A percentile compares a stretch with the other conserved stretches of the same genome.
These are phyloP conservation scores for Bryconaethiops microstoma DNA, from an alignment of 2,797 vertebrate species.

Conservation along the genomic window DNA sequence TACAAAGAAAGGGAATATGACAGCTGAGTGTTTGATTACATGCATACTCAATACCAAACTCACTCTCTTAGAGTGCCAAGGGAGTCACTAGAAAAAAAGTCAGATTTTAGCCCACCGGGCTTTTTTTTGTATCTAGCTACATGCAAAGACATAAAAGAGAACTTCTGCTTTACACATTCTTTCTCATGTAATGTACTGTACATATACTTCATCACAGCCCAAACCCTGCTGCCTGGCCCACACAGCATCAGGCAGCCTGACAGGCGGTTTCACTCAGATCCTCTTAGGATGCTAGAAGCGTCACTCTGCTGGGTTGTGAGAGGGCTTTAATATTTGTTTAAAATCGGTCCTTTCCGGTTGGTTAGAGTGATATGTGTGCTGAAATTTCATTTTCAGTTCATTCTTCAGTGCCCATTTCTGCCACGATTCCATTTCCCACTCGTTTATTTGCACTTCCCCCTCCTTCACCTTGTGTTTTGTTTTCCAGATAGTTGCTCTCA, in stretches of 20 bases:
- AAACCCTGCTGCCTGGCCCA: conserved; percentile 15
- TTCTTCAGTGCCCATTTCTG: conserved; percentile 25
- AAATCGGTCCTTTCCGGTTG: conserved; percentile 45
- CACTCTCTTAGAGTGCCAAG: conserved; percentile 72
- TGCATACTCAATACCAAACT: conserved; percentile 78
- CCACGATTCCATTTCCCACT: conserved; percentile 29
- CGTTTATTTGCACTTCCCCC: conserved; percentile 58
- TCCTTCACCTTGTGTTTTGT: conserved; percentile 52
- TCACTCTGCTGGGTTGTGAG: conserved; percentile 42
- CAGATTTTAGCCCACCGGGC: conserved; percentile 50
- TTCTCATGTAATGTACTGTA: conserved; percentile 79
- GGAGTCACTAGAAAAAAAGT: conserved; percentile 75
- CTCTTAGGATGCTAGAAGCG: conserved; percentile 20
- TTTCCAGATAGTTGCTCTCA: conserved; percentile 73
- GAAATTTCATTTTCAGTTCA: background rate
- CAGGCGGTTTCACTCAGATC: background rate
- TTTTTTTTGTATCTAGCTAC: conserved; percentile 77
- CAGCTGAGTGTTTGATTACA: conserved; percentile 82
- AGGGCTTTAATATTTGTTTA: conserved; percentile 24
- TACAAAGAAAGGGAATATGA: conserved; percentile 76
- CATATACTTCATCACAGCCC: conserved; percentile 71
- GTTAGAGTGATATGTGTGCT: conserved; percentile 27
- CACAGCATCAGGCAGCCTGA: background rate
- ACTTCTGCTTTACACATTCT: conserved; percentile 82
- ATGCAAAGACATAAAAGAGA: conserved; percentile 82